These are phyloP conservation scores for Gambusia yucatana DNA, from an alignment of 2,797 vertebrate species.

Conservation along the genomic window DNA sequence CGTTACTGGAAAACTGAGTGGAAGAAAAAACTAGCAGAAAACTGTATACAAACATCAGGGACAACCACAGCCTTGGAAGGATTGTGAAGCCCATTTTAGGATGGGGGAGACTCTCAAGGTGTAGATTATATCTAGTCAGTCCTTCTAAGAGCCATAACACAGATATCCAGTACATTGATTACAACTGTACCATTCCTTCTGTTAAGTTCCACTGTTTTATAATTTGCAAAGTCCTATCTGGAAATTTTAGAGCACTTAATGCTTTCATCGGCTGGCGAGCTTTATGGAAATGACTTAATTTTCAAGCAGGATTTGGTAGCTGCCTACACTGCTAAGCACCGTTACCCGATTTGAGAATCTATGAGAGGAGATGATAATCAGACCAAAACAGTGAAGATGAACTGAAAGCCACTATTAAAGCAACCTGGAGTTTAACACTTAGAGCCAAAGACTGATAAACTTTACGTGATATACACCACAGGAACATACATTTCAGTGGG, in stretches of 20 bases:
- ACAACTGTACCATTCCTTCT: background rate
- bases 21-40: background rate
- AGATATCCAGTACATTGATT: background rate
- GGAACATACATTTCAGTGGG: background rate
- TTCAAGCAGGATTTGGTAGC: background rate
- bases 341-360: background rate
- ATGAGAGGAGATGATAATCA: background rate
- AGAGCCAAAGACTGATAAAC: background rate
- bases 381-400: background rate
- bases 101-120: background rate
- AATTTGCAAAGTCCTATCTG: background rate
- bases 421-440: background rate
- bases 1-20: background rate
- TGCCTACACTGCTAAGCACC: background rate
- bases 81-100: background rate
- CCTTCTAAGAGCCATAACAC: background rate
- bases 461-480: background rate
- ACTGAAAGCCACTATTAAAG: background rate
- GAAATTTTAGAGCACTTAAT: background rate
- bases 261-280: background rate
- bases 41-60: background rate
- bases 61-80: background rate
- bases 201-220: background rate
- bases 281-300: background rate
- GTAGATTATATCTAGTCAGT: too few relatives aligned